These are phyloP conservation scores for Folsomia candida DNA, from an alignment of 2,888 invertebrate species.

Conservation along the genomic window DNA sequence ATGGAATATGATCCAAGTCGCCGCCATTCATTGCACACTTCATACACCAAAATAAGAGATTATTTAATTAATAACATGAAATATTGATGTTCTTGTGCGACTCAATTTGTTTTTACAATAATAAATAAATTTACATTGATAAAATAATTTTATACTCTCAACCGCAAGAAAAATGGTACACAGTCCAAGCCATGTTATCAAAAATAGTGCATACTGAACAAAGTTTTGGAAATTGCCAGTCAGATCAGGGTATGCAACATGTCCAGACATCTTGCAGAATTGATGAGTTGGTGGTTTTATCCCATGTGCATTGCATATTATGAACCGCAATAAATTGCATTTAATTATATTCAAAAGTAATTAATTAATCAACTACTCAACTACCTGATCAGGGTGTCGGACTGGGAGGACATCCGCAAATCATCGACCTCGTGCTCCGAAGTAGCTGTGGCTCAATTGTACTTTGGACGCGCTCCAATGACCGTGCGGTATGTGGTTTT, in stretches of 20 bases:
- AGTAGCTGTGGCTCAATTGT: conserved; percentile 5
- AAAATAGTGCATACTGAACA: conserved; percentile 34
- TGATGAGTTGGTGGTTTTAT: background rate
- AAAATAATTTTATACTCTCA: too few relatives aligned
- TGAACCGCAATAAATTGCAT: background rate
- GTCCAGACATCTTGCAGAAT: background rate
- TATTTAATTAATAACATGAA: too few relatives aligned
- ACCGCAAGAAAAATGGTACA: conserved; percentile 20
- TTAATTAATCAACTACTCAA: background rate
- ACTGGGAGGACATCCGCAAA: conserved; percentile 27
- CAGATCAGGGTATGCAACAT: conserved; percentile 30
- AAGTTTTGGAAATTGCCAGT: conserved; percentile 19
- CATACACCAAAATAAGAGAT: too few relatives aligned
- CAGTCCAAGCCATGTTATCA: conserved; percentile 20
- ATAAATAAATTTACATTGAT: too few relatives aligned
- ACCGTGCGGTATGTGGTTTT: background rate
- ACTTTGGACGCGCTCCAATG: background rate
- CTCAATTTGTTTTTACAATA: too few relatives aligned
- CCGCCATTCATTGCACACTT: too few relatives aligned
- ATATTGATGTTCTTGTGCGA: too few relatives aligned
- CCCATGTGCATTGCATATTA: background rate
- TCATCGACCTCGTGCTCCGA: conserved; percentile 3
- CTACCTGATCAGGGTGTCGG: background rate
- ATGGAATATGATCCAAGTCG: too few relatives aligned
- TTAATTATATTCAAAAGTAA: background rate